Base-by-base conservation (phyloP, 2,797 vertebrate species). In the Falco rusticolus region DNA sequence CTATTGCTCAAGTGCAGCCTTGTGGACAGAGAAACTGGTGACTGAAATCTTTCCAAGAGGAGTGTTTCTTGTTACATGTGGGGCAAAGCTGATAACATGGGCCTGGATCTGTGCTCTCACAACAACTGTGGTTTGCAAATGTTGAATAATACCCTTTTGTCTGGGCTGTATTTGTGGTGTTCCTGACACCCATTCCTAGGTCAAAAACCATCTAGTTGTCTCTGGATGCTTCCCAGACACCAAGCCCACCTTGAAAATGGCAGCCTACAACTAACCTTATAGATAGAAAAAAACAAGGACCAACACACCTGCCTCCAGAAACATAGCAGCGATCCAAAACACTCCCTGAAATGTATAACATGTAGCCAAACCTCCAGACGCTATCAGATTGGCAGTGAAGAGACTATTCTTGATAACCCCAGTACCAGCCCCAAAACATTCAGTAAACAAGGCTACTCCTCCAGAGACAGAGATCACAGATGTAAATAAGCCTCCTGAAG, bases 351-450 rank as follows among this genome's bases (percentile, higher is more conserved):
- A 89, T 68, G 21, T 50, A 22, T 56, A 82, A 68, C 54, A 95
- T 50, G 41, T 71, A 89, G 90, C 48, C 89, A 96, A 90, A 70
- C 31, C 39, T 89, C 51, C 53, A 92, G n/a, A 74, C 20, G 28
- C 56, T 96, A 91, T 89, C 89, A 93, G 91, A 96, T 85, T 87
- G 84, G 75, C 89, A 87, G 13, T 47, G 21, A 78, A 91, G 15
- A 80, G 22, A 85, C 94, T 89, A 75, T n/a, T 91, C 87, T 74
- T 71, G 90, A 91, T 91, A 96, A 92, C 14, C 18, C n/a, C 9
- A 53, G 48, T 31, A 85, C 45, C 50, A 93, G 53, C 16, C 53
- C 24, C 45, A 85, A 94, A 96, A 87, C 43, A 92, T 51, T 89
- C 60, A 93, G 60, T 43, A 89, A 93, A 91, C 41, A 91, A 68